Conservation (phyloP, 2,888 invertebrate genomes). For the Ectobius pallidus region DNA sequence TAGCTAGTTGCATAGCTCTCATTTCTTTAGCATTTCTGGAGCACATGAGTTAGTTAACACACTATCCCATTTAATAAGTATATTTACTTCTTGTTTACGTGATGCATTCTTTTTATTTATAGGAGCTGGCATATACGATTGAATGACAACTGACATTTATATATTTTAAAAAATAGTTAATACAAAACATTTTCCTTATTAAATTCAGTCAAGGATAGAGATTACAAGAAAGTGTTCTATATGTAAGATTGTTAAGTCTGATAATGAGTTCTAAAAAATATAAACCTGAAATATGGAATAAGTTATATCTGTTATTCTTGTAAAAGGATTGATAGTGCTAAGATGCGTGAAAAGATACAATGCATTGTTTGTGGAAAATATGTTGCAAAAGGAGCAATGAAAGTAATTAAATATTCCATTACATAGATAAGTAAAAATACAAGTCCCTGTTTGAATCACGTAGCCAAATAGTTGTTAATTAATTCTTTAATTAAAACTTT, state of each 20-base stretch:
- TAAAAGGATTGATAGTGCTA: background rate
- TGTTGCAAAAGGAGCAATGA: background rate
- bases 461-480: background rate
- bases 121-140: too few relatives aligned
- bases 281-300: background rate
- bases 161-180: too few relatives aligned
- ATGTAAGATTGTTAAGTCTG: background rate
- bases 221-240: background rate
- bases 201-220: background rate
- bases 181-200: background rate
- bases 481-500: background rate
- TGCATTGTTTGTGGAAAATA: background rate
- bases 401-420: too few relatives aligned
- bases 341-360: background rate
- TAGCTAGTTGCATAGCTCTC: too few relatives aligned
- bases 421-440: background rate
- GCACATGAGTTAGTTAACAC: too few relatives aligned
- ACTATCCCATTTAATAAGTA: too few relatives aligned
- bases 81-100: too few relatives aligned
- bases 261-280: background rate
- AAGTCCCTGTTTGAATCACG: background rate
- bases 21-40: too few relatives aligned
- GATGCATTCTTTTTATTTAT: too few relatives aligned
- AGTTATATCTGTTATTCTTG: background rate
- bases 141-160: too few relatives aligned